phyloP scores from a whole-genome alignment of 1,140 invertebrate species.

The Drosophila navojoa region DNA sequence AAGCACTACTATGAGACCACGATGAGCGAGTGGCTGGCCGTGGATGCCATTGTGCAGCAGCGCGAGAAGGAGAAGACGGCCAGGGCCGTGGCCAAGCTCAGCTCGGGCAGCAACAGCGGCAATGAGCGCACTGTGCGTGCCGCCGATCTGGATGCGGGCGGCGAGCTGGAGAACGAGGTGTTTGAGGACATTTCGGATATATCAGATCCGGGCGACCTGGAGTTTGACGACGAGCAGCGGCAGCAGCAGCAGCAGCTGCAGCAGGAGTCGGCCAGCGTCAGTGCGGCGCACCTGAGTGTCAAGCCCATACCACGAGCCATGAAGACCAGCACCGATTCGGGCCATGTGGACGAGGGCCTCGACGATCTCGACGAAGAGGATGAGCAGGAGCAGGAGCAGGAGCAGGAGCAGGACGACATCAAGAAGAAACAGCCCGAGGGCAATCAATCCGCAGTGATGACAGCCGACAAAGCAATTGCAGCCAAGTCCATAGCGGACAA shows the following conservation, averaged over 20 bases:
- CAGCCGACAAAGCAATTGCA: background rate
- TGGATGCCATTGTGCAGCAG: constrained; percentile 95
- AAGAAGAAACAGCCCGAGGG: constrained; percentile 5
- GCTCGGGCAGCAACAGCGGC: constrained; percentile 85
- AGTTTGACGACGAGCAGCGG: constrained; percentile 84
- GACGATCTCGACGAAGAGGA: constrained; percentile 62
- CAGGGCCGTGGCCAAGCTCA: constrained; percentile 87
- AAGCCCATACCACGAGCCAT: constrained; percentile 78
- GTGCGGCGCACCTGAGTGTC: constrained; percentile 54
- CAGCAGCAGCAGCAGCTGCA: constrained; percentile 83
- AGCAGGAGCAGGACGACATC: constrained; percentile 25
- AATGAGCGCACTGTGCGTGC: constrained; percentile 70
- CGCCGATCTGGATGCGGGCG: constrained; percentile 63
- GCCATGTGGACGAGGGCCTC: constrained; percentile 84
- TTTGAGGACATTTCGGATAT: constrained; percentile 83
- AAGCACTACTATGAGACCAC: constrained; percentile 92
- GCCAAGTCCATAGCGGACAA: constrained; percentile 9
- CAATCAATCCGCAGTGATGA: background rate
- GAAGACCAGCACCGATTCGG: constrained; percentile 84
- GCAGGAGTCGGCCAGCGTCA: constrained; percentile 52
- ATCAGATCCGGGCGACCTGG: constrained; percentile 79
- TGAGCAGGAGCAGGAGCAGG: constrained; percentile 21
- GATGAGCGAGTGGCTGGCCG: constrained; percentile 97
- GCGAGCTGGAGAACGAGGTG: constrained; percentile 79
- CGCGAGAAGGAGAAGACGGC: constrained; percentile 90